Conservation (phyloP, 37 sponge, comb jelly and placozoan species). For the Bolinopsis microptera region DNA sequence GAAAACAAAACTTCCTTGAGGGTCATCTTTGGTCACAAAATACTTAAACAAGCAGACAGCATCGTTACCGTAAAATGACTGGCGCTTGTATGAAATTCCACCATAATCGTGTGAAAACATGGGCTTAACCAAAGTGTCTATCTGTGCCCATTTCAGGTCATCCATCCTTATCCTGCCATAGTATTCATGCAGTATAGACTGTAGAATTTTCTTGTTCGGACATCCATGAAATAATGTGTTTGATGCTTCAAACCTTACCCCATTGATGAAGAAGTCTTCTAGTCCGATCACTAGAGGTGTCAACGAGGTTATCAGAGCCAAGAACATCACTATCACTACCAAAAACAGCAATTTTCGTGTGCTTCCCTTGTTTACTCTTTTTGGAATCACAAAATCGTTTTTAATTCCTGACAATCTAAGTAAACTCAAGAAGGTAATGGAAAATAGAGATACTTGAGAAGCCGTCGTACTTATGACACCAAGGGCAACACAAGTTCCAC, state of each 20-base stretch:
- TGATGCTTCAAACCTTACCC: not conserved
- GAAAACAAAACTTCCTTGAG: too few species aligned
- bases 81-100: not conserved
- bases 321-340: not conserved
- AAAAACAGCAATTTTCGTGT: not conserved
- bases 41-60: too few species aligned
- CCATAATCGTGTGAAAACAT: not conserved
- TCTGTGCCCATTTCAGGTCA: not conserved
- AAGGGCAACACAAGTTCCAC: not conserved
- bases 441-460: not conserved
- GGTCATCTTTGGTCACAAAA: too few species aligned
- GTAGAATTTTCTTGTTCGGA: not conserved
- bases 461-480: not conserved
- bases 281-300: not conserved
- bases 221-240: not conserved
- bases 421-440: not conserved
- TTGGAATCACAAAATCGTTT: not conserved
- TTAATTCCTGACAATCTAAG: not conserved
- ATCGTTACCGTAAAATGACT: not conserved
- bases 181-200: not conserved
- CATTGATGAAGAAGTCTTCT: not conserved
- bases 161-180: not conserved
- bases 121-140: not conserved
- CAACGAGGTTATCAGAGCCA: not conserved
- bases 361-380: not conserved